Base-by-base conservation (phyloP, 2,888 invertebrate species). In the Crossocerus cetratus region DNA sequence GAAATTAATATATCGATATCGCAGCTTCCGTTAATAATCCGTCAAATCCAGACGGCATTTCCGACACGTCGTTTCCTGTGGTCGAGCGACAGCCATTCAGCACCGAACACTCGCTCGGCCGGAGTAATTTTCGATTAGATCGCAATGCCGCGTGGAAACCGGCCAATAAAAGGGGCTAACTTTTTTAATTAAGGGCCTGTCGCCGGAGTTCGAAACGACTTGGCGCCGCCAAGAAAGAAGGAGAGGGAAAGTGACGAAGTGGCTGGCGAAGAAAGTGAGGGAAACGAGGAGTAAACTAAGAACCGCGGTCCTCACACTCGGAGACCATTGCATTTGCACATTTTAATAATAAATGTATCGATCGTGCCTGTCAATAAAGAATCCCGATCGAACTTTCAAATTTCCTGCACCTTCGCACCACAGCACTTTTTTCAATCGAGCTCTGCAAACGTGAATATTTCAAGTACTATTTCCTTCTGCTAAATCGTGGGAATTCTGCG, bases 141-240 rank as follows among this genome's bases (percentile, higher is more conserved):
- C 72, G 68, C 70, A 76, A 76, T 79, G 76, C 58, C 67, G 73
- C 74, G 78, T 66, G 69, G 75, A 69, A 75, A 69, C 67, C 76
- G 72, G 76, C 76, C 74, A 75, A 81, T 82, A 80, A 85, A 84
- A 77, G 83, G 81, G 79, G 83, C 82, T 80, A 87, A 87, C 84
- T 87, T 87, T 87, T 86, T 86, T 86, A 87, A 87, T 87, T 87
- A 87, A 86, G 84, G 78, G 69, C 71, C 76, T 72, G 80, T 78
- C 74, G 67, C 23, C 32, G 21, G 83, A 87, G 86, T 87, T 87
- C 84, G 83, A 80, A 87, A 83, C 80, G 81, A 85, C 83, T 85
- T 84, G 78, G 78, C 69, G 69, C 68, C 61, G 69, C 69, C 68
- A 76, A 71, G 67, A 67, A 54, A 22, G 61, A 57, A 66, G 49